These are phyloP conservation scores for Pseudomyrmex gracilis DNA, from an alignment of 1,140 invertebrate species.

Conservation along the genomic window DNA sequence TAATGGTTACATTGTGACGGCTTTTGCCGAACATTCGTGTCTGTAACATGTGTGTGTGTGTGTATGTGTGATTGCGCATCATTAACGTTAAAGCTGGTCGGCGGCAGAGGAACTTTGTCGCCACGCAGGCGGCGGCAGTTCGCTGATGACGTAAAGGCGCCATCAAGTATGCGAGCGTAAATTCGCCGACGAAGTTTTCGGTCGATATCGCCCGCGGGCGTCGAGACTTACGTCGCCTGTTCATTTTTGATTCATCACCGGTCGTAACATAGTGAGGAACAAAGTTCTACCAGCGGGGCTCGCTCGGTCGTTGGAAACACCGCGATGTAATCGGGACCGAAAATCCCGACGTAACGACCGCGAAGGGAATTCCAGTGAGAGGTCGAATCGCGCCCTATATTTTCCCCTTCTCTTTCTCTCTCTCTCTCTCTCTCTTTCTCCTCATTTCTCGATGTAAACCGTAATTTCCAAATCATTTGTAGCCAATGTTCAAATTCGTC, in stretches of 20 bases:
- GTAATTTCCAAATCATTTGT: constrained; percentile 61
- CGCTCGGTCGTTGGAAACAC: constrained; percentile 4
- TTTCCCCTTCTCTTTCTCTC: background rate
- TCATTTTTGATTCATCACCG: constrained; percentile 62
- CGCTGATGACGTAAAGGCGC: constrained; percentile 54
- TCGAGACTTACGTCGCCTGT: constrained; percentile 57
- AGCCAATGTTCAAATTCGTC: constrained; percentile 32
- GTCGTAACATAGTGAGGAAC: constrained; percentile 39
- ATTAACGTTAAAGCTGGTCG: constrained; percentile 44
- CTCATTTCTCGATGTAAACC: background rate
- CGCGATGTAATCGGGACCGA: constrained; percentile 52
- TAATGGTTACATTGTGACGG: constrained; percentile 1
- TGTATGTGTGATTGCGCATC: constrained; percentile 35
- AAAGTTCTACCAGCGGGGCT: constrained; percentile 17
- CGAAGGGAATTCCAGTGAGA: constrained; percentile 13
- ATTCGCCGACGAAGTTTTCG: constrained; percentile 51
- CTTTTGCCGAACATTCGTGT: constrained; percentile 4
- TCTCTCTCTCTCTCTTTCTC: background rate
- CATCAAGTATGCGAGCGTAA: constrained; percentile 57
- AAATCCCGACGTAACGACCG: constrained; percentile 49
- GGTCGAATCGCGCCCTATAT: constrained; percentile 8
- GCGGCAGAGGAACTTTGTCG: constrained; percentile 35
- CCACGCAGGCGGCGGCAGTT: background rate
- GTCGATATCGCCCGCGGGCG: constrained; percentile 51
- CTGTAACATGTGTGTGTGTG: background rate